These are phyloP conservation scores for Acrobeloides nanus DNA, from an alignment of 2,888 invertebrate species.

Conservation along the genomic window DNA sequence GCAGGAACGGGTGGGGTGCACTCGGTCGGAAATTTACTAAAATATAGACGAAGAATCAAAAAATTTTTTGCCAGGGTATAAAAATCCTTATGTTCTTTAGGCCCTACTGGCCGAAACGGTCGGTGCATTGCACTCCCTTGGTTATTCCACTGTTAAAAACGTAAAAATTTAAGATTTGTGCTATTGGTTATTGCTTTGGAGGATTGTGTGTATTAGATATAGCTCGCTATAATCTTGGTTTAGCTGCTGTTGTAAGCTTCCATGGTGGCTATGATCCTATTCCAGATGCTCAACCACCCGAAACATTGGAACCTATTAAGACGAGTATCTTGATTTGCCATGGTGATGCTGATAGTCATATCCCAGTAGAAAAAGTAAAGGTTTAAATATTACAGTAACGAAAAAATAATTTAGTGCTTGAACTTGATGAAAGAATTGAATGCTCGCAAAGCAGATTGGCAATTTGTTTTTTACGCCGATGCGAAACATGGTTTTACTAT, in stretches of 20 bases:
- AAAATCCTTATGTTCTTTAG: too few species aligned
- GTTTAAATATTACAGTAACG: neutral
- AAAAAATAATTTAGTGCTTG: constrained; percentile 5
- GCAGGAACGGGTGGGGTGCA: too few species aligned
- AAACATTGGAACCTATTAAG: constrained; percentile 13
- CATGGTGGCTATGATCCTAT: constrained; percentile 44
- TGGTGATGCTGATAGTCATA: constrained; percentile 40
- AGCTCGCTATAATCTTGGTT: constrained; percentile 27
- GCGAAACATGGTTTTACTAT: constrained; percentile 38
- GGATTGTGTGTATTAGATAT: constrained; percentile 44
- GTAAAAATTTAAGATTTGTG: constrained; percentile 31
- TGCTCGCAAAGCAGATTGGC: constrained; percentile 30
- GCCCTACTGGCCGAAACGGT: too few species aligned
- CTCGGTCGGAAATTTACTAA: too few species aligned
- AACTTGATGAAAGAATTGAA: constrained; percentile 30
- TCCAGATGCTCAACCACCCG: constrained; percentile 23
- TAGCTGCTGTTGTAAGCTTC: constrained; percentile 39
- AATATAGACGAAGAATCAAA: too few species aligned
- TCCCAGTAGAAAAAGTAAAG: constrained; percentile 23
- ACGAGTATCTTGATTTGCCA: constrained; percentile 31
- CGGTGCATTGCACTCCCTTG: too few species aligned
- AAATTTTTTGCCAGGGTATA: too few species aligned
- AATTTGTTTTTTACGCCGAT: constrained; percentile 27
- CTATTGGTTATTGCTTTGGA: constrained; percentile 48
- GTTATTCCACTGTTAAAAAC: too few species aligned